Evolutionary conservation across 2,797 vertebrate species (phyloP), one percentile per base, ranked within the genome.

Genomic region (Harpagifer antarcticus): DNA sequence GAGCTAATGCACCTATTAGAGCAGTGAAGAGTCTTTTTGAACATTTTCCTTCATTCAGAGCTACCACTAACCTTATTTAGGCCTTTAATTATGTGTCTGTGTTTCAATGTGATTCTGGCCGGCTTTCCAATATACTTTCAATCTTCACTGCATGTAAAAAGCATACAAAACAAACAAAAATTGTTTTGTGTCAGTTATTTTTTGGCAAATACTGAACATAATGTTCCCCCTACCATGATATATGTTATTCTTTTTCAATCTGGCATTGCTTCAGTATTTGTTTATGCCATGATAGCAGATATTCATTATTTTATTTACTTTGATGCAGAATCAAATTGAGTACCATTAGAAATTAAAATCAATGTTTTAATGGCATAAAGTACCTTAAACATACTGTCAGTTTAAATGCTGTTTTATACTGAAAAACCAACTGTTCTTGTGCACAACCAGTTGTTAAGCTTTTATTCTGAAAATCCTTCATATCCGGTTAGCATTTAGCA

Each of bases 81-180:
- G 74, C 79, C 82, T 85, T 87, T 82, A 83, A 86, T 86, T 79
- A 85, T 76, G 70, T n/a, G 64, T 79, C 71, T 76, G 76, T 71
- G 65, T 54, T 16, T 12, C 59, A 79, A 58, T 57, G 40, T n/a
- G 63, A 56, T 69, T 79, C 33, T 84, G 52, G 42, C 63, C 70
- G 63, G 48, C 37, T 79, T 72, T 81, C 48, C 74, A 70, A 68
- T 64, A 44, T 33, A 61, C 57, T 53, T 82, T 81, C 56, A 69
- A 78, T 76, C 44, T 65, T 74, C 31, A 66, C 42, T 59, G 54
- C 58, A 57, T 37, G 45, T 62, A 62, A 54, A 54, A 70, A 74
- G 49, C 50, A 50, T 54, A 43, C 47, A 69, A 52, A 71, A 56
- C 15, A 68, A 76, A 50, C 33, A 37, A 42, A 19, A 37, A 37